A percentile compares a stretch with the other conserved stretches of the same genome.
Evolutionary conservation across 2,888 invertebrate species (phyloP).

Genomic region (Erebia epiphron): DNA sequence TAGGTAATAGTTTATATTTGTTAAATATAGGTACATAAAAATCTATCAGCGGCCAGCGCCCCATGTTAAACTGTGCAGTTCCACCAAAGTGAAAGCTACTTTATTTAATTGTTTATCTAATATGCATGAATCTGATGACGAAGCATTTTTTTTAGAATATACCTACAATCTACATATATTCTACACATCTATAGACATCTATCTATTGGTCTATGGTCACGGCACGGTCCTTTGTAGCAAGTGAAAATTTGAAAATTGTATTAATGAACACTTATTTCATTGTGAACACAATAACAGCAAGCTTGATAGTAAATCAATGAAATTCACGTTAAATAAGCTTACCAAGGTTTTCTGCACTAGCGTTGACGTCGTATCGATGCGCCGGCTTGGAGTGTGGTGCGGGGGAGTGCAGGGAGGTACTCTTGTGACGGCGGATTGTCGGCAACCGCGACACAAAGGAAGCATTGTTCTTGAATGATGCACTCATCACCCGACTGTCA

Average conservation of each 20-base stretch:
- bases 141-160: too few relatives aligned
- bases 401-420: constrained; percentile 89
- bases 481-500: constrained; percentile 86
- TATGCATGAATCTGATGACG: too few relatives aligned
- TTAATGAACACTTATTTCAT: constrained; percentile 29
- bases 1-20: background rate
- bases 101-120: background rate
- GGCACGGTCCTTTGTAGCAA: constrained; percentile 18
- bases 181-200: too few relatives aligned
- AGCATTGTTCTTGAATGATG: constrained; percentile 96
- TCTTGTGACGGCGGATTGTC: constrained; percentile 92
- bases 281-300: constrained; percentile 36
- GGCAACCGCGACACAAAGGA: constrained; percentile 96
- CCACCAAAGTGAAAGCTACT: background rate
- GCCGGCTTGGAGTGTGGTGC: constrained; percentile 85
- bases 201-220: background rate
- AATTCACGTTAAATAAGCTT: constrained; percentile 51
- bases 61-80: background rate
- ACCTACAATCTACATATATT: too few relatives aligned
- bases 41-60: background rate
- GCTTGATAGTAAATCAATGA: constrained; percentile 27
- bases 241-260: background rate
- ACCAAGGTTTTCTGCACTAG: constrained; percentile 90
- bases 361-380: constrained; percentile 87
- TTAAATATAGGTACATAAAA: background rate